Percentiles rank a stretch among this genome's conserved stretches.
Evolutionary conservation across 2,113 vertebrate species (phyloP).

Genomic region (Zapornia atra): DNA sequence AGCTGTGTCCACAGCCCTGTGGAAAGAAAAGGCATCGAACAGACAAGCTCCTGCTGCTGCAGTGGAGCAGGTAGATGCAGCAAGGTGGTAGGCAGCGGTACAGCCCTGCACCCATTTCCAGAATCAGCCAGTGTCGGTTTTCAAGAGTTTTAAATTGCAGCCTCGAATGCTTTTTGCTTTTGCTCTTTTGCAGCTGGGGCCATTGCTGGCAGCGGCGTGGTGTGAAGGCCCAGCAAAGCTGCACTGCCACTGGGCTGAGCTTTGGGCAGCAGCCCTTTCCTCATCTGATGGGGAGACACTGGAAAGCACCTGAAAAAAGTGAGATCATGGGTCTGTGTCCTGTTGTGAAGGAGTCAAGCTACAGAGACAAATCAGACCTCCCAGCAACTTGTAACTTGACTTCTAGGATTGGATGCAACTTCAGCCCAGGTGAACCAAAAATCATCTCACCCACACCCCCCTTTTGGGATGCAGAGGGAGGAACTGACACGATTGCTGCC

Average conservation of each 20-base stretch:
- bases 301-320: neutral
- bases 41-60: neutral
- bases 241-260: fast-evolving
- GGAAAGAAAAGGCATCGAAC: neutral
- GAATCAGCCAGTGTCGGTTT: neutral
- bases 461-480: neutral
- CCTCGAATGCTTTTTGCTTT: neutral
- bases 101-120: neutral
- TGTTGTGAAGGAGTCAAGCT: neutral
- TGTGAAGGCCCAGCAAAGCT: fast-evolving
- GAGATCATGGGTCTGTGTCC: neutral
- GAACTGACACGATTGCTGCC: neutral
- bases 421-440: neutral
- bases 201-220: neutral
- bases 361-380: neutral
- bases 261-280: neutral
- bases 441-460: neutral
- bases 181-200: neutral
- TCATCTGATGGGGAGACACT: neutral
- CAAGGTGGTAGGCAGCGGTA: neutral
- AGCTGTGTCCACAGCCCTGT: neutral
- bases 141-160: neutral
- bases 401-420: neutral
- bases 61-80: neutral
- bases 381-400: neutral